Base-by-base conservation (phyloP, 2,888 invertebrate genomes). In the Tetramorium bicarinatum region DNA sequence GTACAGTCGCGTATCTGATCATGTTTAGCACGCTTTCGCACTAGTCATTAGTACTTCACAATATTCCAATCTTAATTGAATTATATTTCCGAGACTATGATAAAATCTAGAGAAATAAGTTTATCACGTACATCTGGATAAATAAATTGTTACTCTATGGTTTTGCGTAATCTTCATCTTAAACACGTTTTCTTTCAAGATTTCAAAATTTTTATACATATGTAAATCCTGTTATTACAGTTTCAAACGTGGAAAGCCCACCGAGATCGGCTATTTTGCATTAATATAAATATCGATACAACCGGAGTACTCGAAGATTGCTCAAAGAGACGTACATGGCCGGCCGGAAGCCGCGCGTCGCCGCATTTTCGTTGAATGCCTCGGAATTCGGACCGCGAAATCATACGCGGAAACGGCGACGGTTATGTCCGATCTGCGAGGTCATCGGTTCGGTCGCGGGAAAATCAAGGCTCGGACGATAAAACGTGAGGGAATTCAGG, bases 401-500 rank as follows among this genome's bases (percentile, higher is more conserved):
- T 85, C 80, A 52, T 59, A 25, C 62, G 71, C 38, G 49, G 62
- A 81, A 82, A 62, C 59, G 83, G 62, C 49, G 29, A 69, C 81
- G 72, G 75, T 88, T 88, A 89, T 66, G 88, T 66, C 82, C 83
- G 83, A 77, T 74, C 80, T 83, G 74, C 84, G 74, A 74, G 82
- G 77, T 76, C 84, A 69, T 61, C 72, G 81, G 76, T 82, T 87
- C 64, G 83, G 82, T 59, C 84, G 66, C 85, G 79, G 81, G 83
- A 83, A 88, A 91, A 90, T 90, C 91, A 87, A 85, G 83, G 79
- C 71, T 38, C 79, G 85, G 77, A 82, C 85, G 89, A 91, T 91
- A 89, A 90, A 90, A 90, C 87, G 90, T 88, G 88, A 91, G 88
- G 86, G 89, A 91, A 91, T 89, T 89, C 84, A 84, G 87, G 86